Evolutionary conservation across 2,113 vertebrate species (phyloP).

Genomic region (Hypanus sabinus): DNA sequence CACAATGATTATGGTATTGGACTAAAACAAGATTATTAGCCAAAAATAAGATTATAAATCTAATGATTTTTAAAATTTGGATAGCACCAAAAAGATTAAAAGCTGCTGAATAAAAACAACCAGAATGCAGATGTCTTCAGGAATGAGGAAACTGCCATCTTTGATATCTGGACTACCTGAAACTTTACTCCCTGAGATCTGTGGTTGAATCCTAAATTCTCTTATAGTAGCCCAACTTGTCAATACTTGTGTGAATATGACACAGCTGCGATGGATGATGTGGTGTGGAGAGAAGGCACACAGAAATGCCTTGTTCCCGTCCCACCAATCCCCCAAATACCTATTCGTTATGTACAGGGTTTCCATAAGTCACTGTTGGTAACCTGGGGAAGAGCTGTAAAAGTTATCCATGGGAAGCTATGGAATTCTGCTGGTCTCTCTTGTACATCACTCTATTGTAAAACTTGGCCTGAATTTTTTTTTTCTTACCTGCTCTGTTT

Average conservation of each 20-base stretch:
- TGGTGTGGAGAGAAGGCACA: too few species aligned
- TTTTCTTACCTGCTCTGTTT: neutral
- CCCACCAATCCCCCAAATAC: too few species aligned
- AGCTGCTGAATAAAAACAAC: neutral
- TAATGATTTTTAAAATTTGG: neutral
- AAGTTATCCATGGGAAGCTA: neutral
- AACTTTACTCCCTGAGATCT: neutral
- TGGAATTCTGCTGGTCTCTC: neutral
- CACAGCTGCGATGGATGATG: too few species aligned
- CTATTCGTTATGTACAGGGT: too few species aligned
- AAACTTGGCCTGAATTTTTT: neutral
- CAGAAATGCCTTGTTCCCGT: too few species aligned
- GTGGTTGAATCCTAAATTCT: neutral
- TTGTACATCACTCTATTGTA: neutral
- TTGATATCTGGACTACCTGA: neutral
- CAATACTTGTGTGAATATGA: neutral
- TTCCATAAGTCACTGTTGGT: too few species aligned
- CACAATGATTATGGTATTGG: neutral
- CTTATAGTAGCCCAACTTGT: neutral
- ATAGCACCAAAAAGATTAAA: neutral
- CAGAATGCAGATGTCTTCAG: neutral
- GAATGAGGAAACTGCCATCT: neutral
- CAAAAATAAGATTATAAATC: too few species aligned
- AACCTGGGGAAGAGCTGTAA: too few species aligned
- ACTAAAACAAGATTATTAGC: neutral